These are phyloP conservation scores for Ambastaia sidthimunki DNA, from an alignment of 2,797 vertebrate genomes.

Conservation along the genomic window DNA sequence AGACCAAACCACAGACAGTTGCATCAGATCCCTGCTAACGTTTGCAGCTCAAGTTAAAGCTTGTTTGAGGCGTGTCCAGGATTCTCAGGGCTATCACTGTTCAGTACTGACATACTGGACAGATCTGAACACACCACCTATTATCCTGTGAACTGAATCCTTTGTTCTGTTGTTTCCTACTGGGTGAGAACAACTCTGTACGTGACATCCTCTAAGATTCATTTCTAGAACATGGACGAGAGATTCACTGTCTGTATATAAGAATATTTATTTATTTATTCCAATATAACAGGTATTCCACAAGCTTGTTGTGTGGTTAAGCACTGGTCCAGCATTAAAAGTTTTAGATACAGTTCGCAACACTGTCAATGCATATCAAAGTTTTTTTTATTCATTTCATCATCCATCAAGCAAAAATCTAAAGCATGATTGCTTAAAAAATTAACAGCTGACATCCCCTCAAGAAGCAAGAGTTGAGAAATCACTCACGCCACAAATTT, in stretches of 20 bases:
- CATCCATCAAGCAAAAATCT: no score
- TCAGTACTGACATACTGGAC: constrained; percentile 13
- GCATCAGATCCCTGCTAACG: constrained; percentile 52
- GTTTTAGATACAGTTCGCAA: no score
- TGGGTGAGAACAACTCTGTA: constrained; percentile 1
- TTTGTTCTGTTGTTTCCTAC: not conserved
- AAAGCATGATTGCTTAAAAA: not conserved
- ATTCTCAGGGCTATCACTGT: constrained; percentile 36
- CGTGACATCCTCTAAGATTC: not conserved
- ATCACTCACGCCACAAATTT: not conserved
- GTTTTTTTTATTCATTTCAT: no score
- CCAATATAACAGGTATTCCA: no score
- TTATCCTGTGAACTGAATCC: constrained; percentile 13
- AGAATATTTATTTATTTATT: no score
- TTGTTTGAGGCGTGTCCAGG: constrained; percentile 47
- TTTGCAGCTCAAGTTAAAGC: constrained; percentile 50
- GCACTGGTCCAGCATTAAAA: no score
- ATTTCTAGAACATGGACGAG: constrained; percentile 3
- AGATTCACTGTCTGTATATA: not conserved
- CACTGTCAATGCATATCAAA: no score
- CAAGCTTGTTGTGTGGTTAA: no score
- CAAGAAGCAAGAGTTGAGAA: not conserved
- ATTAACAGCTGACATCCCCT: not conserved
- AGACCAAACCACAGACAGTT: constrained; percentile 49
- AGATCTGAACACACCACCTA: not conserved